Evolutionary conservation across 2,113 vertebrate species (phyloP), one percentile per base, ranked within the genome.

Genomic region (Mesitornis unicolor): DNA sequence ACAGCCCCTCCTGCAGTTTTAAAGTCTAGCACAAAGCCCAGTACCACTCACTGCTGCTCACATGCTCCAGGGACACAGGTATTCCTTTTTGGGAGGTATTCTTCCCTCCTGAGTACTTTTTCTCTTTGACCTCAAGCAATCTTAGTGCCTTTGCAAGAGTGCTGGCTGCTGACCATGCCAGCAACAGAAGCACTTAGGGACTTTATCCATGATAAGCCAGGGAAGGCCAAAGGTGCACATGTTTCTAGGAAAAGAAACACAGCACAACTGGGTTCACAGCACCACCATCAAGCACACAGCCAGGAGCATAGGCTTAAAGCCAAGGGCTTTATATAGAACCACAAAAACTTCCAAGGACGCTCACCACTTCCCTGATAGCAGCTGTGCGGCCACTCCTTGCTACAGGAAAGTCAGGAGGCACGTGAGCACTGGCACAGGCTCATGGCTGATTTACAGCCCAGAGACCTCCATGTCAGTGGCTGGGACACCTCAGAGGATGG

Each of bases 401-500:
- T 24, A 43, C 68, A 90, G 80, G 47, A 86, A 83, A 86, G 50
- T 50, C 79, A 77, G 68, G 54, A 89, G 82, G 71, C 86, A 70
- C 0, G 0, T 36, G 33, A 67, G 68, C 59, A 42, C 8, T 35
- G 50, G 73, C 28, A 64, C 2, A 83, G 57, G 29, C 59, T 38
- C n/a, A 2, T 2, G 35, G 51, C 29, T 71, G 60, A 84, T 38
- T 64, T 51, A 82, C 38, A 63, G 69, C 35, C 69, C 71, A 69
- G 8, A 82, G 57, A 56, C 48, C 10, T 40, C 61, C 1, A 0
- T 13, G 19, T 51, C 80, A 35, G 50, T 48, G 71, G 45, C 74
- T 36, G 28, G 0, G 2, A n/a, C 24, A 22, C 17, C 67, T 56
- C 0, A 0, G 61, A 75, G 43, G 11, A 36, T 20, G 42, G 60